phyloP scores from a whole-genome alignment of 2,113 vertebrate genomes.

The Mobula birostris region DNA sequence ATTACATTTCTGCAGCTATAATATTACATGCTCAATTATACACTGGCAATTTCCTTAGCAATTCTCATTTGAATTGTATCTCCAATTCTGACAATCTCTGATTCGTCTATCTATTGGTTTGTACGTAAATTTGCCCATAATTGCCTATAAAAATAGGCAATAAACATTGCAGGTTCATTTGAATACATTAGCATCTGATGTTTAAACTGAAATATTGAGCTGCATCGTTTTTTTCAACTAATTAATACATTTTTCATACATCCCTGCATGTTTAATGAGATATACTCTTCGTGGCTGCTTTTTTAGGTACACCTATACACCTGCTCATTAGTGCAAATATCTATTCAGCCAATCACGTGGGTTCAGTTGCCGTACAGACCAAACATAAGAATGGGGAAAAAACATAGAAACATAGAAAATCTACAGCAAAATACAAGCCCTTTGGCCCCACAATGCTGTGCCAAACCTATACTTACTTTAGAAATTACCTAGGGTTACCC shows the following conservation, averaged over 20 bases:
- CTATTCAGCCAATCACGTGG: too few relatives aligned
- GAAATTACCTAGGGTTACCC: too few relatives aligned
- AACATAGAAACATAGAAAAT: too few relatives aligned
- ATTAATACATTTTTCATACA: background rate
- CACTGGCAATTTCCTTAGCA: slow-evolving; percentile 17
- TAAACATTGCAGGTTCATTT: slow-evolving; percentile 5
- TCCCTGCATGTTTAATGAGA: background rate
- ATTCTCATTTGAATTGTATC: slow-evolving; percentile 27
- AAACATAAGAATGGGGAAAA: too few relatives aligned
- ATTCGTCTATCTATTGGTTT: background rate
- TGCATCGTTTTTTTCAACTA: background rate
- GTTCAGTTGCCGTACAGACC: too few relatives aligned
- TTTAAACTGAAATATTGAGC: slow-evolving; percentile 16
- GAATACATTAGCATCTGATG: slow-evolving; percentile 10
- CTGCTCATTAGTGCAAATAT: too few relatives aligned
- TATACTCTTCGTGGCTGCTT: too few relatives aligned
- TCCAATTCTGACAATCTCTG: background rate
- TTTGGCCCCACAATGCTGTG: too few relatives aligned
- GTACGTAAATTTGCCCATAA: background rate
- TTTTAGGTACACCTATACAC: too few relatives aligned
- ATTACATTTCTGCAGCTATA: slow-evolving; percentile 15
- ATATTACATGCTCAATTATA: slow-evolving; percentile 27
- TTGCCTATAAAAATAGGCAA: slow-evolving; percentile 18
- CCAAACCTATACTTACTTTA: too few relatives aligned
- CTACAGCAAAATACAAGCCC: too few relatives aligned